Evolutionary conservation across 2,113 vertebrate species (phyloP).

Genomic region (Platysternon megacephalum): DNA sequence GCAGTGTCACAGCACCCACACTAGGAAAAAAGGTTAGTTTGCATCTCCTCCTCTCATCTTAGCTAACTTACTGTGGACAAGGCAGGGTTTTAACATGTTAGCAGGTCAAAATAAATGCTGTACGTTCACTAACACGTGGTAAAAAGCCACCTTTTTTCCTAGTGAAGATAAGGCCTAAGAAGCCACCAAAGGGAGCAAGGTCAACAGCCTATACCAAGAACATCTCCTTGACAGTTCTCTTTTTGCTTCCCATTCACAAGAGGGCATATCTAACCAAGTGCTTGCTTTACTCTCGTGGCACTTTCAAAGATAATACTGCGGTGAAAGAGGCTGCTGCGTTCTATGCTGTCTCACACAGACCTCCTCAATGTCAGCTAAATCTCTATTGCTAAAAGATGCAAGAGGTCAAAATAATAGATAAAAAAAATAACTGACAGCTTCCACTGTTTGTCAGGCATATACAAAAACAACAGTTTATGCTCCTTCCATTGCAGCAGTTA

Average conservation of each 20-base stretch:
- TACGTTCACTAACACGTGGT: not conserved
- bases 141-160: not conserved
- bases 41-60: not conserved
- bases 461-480: rapidly evolving
- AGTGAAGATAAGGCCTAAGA: not conserved
- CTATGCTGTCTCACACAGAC: not conserved
- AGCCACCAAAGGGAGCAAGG: not conserved
- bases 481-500: rapidly evolving
- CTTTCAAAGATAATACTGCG: not conserved
- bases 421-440: not conserved
- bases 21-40: not conserved
- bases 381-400: not conserved
- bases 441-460: not conserved
- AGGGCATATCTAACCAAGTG: not conserved
- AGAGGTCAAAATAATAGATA: rapidly evolving
- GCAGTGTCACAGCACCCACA: not conserved
- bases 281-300: not conserved
- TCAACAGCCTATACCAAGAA: not conserved
- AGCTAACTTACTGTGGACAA: not conserved
- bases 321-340: not conserved
- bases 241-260: not conserved
- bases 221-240: not conserved
- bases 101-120: not conserved
- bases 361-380: not conserved
- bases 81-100: not conserved